A percentile compares a stretch with the other conserved stretches of the same genome.
phyloP scores from a whole-genome alignment of 2,888 invertebrate species.

The Caenorhabditis doughertyi region DNA sequence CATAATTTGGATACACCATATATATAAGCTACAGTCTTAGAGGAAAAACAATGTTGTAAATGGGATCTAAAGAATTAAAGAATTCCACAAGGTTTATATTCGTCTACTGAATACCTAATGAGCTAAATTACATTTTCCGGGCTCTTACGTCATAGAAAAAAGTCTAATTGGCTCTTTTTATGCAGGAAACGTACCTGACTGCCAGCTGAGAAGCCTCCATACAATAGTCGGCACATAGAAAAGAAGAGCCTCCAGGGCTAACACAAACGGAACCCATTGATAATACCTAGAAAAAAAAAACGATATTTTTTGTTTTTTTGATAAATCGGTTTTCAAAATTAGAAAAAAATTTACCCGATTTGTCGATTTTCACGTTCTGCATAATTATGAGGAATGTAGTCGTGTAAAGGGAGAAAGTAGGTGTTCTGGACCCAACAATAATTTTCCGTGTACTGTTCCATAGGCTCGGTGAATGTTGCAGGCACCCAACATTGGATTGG shows the following conservation, averaged over 20 bases:
- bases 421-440: conserved; percentile 83
- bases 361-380: conserved; percentile 82
- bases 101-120: not conserved
- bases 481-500: conserved; percentile 83
- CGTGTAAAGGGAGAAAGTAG: conserved; percentile 82
- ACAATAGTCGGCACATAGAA: conserved; percentile 83
- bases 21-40: not conserved
- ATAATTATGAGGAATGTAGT: conserved; percentile 82
- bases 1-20: conserved; percentile 7
- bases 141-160: too few species aligned
- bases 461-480: conserved; percentile 83
- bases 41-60: not conserved
- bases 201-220: conserved; percentile 83
- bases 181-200: conserved; percentile 76
- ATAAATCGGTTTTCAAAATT: too few species aligned
- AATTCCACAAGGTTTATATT: too few species aligned
- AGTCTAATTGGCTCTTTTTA: too few species aligned
- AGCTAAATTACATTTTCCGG: not conserved
- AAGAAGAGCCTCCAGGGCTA: conserved; percentile 82
- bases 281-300: conserved; percentile 71
- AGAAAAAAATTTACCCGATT: conserved; percentile 76
- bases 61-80: too few species aligned
- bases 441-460: conserved; percentile 83
- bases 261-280: conserved; percentile 82
- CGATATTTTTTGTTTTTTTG: too few species aligned